Base-by-base conservation (phyloP, 2,113 vertebrate species). In the Tyto alba region DNA sequence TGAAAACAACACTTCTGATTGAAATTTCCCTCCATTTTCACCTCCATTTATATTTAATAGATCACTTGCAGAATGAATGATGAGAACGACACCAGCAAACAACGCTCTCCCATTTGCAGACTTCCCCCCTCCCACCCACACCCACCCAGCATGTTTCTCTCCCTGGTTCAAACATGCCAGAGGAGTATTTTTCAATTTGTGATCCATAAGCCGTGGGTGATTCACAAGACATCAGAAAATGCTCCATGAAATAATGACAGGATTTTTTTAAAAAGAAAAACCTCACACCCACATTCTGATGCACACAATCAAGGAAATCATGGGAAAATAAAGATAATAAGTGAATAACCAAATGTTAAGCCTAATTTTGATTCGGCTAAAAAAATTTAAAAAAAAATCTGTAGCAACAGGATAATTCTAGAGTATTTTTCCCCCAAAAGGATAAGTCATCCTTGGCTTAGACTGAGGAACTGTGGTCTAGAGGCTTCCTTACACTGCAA, bases 161-260 rank as follows among this genome's bases (percentile, higher is more conserved):
- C 94, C 88, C 66, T 9, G 81, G 66, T 67, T 90, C 84, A 64
- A 90, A 84, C 80, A 74, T 32, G 47, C 93, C 94, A 90, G 45
- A 71, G 76, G 73, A 89, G 64, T 91, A 93, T 92, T 90, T 94
- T 91, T 92, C 93, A 93, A 38, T 94, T 93, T 94, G 89, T 57
- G 93, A 95, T 89, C 93, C 86, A 41, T 29, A 84, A 96, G 95
- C 77, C 11, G 62, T 64, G 93, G 77, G 89, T 89, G 94, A 96
- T 96, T 95, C 94, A 97, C 93, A 85, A 91, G 81, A 62, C 88
- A 96, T 85, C 89, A 89, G 72, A 96, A 96, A 96, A 85, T 4
- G 74, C 69, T 93, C 85, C 69, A 13, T 26, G 77, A 87, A 95
- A 95, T 94, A 93, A 95, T 87, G 84, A 91, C 87, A 95, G 82